phyloP scores from a whole-genome alignment of 1,140 invertebrate species.

The Myzus persicae region DNA sequence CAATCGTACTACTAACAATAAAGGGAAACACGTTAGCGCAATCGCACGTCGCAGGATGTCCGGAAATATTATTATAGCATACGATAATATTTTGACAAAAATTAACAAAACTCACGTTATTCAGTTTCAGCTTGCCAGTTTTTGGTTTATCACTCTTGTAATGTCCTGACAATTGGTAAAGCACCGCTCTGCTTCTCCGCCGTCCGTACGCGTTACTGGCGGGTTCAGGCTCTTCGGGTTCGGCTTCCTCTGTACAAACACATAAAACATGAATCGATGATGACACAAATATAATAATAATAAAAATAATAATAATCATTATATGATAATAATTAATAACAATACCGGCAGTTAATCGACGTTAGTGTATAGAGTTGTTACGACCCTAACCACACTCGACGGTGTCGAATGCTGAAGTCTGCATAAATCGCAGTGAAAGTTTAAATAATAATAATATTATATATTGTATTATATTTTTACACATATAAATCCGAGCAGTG shows the following conservation, averaged over 20 bases:
- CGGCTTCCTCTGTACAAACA: constrained; percentile 42
- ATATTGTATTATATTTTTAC: too few species aligned
- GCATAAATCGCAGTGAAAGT: too few species aligned
- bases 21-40: background rate
- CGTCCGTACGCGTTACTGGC: constrained; percentile 73
- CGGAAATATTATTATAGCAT: background rate
- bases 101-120: constrained; percentile 30
- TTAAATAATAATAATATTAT: too few species aligned
- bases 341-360: too few species aligned
- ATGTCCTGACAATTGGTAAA: constrained; percentile 95
- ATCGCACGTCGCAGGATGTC: background rate
- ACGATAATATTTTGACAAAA: background rate
- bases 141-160: constrained; percentile 93
- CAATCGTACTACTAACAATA: background rate
- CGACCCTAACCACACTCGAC: too few species aligned
- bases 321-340: too few species aligned
- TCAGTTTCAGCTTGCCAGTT: constrained; percentile 64
- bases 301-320: background rate
- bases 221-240: constrained; percentile 51
- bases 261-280: background rate
- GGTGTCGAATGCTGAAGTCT: too few species aligned
- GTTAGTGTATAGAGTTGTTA: too few species aligned
- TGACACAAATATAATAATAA: background rate
- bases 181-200: constrained; percentile 88
- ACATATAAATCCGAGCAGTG: background rate